These are phyloP conservation scores for Polydrusus pterygomalis DNA, from an alignment of 2,888 invertebrate genomes.

Conservation along the genomic window DNA sequence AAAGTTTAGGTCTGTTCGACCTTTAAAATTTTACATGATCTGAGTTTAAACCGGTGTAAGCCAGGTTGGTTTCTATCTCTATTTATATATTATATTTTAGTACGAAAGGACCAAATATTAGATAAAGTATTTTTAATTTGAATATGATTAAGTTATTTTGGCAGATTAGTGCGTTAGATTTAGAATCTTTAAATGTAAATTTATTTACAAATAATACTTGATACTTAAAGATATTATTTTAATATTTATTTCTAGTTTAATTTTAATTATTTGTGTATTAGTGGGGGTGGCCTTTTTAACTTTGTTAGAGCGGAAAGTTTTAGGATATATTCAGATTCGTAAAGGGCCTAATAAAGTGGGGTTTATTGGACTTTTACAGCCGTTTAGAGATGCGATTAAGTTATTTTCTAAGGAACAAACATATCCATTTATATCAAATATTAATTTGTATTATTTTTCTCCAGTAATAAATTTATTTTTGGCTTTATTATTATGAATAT, in stretches of 20 bases:
- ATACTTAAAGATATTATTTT: slow-evolving; percentile 71
- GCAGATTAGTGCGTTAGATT: slow-evolving; percentile 82
- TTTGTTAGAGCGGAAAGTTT: slow-evolving; percentile 82
- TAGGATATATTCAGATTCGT: slow-evolving; percentile 84
- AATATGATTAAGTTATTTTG: slow-evolving; percentile 74
- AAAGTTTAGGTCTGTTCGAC: slow-evolving; percentile 86
- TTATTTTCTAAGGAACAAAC: slow-evolving; percentile 81
- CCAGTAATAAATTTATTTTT: slow-evolving; percentile 76
- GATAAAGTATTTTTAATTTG: slow-evolving; percentile 73
- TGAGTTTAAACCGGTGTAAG: slow-evolving; percentile 91
- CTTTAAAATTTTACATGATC: slow-evolving; percentile 90
- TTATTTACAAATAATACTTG: slow-evolving; percentile 76
- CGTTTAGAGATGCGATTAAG: slow-evolving; percentile 84
- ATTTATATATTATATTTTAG: slow-evolving; percentile 77
- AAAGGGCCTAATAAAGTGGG: slow-evolving; percentile 85
- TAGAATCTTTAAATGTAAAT: slow-evolving; percentile 79
- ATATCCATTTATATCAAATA: slow-evolving; percentile 77
- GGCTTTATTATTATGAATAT: slow-evolving; percentile 76
- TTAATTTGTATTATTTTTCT: slow-evolving; percentile 75
- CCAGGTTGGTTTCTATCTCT: slow-evolving; percentile 92
- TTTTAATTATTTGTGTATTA: slow-evolving; percentile 78
- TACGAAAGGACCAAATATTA: slow-evolving; percentile 85
- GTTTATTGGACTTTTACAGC: slow-evolving; percentile 78
- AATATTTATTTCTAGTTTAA: slow-evolving; percentile 67
- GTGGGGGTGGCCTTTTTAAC: slow-evolving; percentile 82